Base-by-base conservation (phyloP, 2,888 invertebrate species). In the Coronaproctus castanopsis region DNA sequence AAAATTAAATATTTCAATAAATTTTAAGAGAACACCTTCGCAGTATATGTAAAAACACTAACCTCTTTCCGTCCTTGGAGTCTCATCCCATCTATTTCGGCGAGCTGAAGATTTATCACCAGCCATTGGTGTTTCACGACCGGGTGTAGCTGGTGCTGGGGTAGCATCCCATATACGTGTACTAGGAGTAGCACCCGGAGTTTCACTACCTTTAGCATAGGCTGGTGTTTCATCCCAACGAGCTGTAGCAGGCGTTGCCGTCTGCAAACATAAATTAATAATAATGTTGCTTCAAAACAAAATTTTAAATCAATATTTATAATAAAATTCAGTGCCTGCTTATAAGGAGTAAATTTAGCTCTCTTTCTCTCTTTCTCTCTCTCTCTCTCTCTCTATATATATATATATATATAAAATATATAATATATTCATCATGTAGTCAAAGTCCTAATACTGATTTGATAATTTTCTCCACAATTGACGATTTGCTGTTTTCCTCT, bases 21-120 rank as follows among this genome's bases (percentile, higher is more conserved):
- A 49, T 24, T 52, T 14, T 18, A 56, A 21, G 19, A 55, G 22
- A 24, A 55, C 22, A 8, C 23, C 22, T 20, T 55, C 18, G 8
- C 21, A 23, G 18, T 21, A 18, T 23, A 5, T 5, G 5, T 21
- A 21, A 2, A 1, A 48, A 2, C 19, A 59, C 63, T 59, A 67
- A 82, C 84, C 84, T 71, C 95, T 78, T 70, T 95, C 95, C 2
- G 95, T 93, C 76, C 92, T 92, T 1, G 98, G 98, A 0, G 98
- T 98, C 74, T 98, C 98, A 73, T 98, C 98, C 98, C 98, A 98
- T 62, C 98, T 82, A 75, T 98, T 98, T 54, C 96, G 80, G 14
- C 97, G 76, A 1, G 60, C 61, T 20, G 84, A 81, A 24, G 84
- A 86, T 62, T 76, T 74, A 58, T 82, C 81, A 67, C 78, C 79